Evolutionary conservation across 2,888 invertebrate species (phyloP).

Genomic region (Linyphia triangularis): DNA sequence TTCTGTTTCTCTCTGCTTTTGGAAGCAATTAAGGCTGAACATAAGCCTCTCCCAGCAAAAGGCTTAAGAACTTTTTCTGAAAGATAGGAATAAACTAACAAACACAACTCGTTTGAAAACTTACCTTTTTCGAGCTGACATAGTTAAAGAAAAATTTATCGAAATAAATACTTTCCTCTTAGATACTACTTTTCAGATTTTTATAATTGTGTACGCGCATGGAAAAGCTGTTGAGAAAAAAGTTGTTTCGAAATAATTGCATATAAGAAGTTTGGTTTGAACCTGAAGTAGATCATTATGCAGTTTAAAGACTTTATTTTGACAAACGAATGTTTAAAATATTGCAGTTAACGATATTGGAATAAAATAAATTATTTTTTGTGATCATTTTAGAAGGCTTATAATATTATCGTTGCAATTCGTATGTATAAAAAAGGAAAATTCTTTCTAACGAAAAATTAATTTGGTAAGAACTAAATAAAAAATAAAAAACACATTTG

Average conservation of each 20-base stretch:
- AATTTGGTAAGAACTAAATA: too few relatives aligned
- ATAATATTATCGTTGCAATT: too few relatives aligned
- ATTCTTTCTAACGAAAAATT: too few relatives aligned
- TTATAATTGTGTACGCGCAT: not conserved
- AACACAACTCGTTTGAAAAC: constrained; percentile 2
- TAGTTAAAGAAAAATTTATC: constrained; percentile 23
- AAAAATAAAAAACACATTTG: too few relatives aligned
- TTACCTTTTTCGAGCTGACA: not conserved
- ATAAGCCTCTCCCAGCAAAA: constrained; percentile 20
- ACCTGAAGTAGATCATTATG: not conserved
- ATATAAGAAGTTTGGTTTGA: not conserved
- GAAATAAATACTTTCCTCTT: constrained; percentile 13
- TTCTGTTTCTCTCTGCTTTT: constrained; percentile 13
- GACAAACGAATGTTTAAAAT: too few relatives aligned
- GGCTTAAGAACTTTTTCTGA: constrained; percentile 26
- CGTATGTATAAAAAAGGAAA: too few relatives aligned
- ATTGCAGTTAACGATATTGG: too few relatives aligned
- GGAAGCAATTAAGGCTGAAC: constrained; percentile 45
- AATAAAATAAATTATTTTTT: too few relatives aligned
- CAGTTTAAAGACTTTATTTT: not conserved
- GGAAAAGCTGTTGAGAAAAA: not conserved
- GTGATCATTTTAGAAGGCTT: too few relatives aligned
- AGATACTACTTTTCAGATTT: not conserved
- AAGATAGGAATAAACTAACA: constrained; percentile 27
- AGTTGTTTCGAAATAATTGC: not conserved